These are phyloP conservation scores for Siniperca undulata DNA, from an alignment of 2,797 vertebrate species.

Conservation along the genomic window DNA sequence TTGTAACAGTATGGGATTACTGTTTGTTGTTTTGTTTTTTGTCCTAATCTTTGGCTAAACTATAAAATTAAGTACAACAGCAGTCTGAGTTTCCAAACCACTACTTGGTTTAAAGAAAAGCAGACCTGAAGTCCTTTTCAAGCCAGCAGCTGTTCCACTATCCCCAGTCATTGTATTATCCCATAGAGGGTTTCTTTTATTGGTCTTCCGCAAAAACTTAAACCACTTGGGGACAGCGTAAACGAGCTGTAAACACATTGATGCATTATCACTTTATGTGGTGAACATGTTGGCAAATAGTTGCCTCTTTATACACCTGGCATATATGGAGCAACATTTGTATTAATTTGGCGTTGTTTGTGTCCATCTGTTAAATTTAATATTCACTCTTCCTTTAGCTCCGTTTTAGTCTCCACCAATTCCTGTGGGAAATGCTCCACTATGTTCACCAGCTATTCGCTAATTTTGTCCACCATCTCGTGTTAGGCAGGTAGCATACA, in stretches of 20 bases:
- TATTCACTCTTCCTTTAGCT: not conserved
- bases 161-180: slow-evolving; percentile 6
- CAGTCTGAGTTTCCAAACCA: slow-evolving; percentile 22
- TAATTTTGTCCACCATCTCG: not conserved
- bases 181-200: slow-evolving; percentile 16
- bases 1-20: slow-evolving; percentile 3
- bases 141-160: not conserved
- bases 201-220: not conserved
- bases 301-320: not conserved
- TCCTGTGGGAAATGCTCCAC: not conserved
- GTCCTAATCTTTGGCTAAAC: not conserved
- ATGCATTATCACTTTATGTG: not conserved
- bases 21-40: not conserved
- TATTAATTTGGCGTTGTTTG: not conserved
- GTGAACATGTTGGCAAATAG: not conserved
- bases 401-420: not conserved
- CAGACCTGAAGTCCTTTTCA: slow-evolving; percentile 16
- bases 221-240: not conserved
- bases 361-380: not conserved
- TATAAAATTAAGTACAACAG: slow-evolving; percentile 26
- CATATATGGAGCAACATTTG: not conserved
- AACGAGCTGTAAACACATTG: not conserved
- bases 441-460: not conserved
- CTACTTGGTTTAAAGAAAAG: slow-evolving; percentile 12
- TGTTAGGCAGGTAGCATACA: not conserved